phyloP scores from a whole-genome alignment of 2,113 vertebrate genomes.

The Spea bombifrons region DNA sequence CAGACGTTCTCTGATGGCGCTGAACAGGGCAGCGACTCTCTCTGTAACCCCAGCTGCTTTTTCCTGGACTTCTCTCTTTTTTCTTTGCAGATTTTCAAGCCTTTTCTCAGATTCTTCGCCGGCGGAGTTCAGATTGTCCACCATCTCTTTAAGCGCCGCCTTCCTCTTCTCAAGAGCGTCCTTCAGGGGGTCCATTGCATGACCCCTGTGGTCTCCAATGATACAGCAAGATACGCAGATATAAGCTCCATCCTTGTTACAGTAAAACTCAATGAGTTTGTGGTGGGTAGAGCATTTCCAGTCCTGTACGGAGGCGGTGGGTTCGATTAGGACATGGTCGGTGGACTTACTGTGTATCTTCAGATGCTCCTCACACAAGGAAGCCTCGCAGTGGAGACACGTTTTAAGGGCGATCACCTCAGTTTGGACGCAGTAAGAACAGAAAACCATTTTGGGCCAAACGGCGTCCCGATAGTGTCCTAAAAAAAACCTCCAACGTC shows the following conservation, averaged over 20 bases:
- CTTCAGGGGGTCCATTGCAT: not conserved
- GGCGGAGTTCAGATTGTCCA: not conserved
- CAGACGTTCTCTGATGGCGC: conserved; percentile 8
- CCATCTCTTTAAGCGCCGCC: not conserved
- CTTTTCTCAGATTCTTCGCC: not conserved
- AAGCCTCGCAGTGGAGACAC: conserved; percentile 19
- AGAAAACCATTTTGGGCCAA: not conserved
- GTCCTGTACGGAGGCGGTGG: not conserved
- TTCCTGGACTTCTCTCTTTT: not conserved
- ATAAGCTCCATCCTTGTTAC: not conserved
- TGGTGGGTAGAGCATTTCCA: conserved; percentile 10
- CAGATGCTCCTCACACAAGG: not conserved
- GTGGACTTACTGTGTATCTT: not conserved
- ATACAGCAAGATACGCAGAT: conserved; percentile 21
- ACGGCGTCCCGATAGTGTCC: no score
- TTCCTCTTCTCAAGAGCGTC: conserved; percentile 7
- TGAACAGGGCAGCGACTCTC: not conserved
- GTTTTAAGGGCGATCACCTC: not conserved
- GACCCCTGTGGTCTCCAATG: conserved; percentile 3
- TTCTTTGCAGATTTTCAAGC: not conserved
- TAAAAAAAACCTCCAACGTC: no score
- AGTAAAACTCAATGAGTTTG: conserved; percentile 16
- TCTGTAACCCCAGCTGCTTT: not conserved
- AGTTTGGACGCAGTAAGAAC: conserved; percentile 12
- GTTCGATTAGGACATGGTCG: not conserved